Evolutionary conservation across 2,797 vertebrate genomes (phyloP).

Genomic region (Hippocampus kuda): DNA sequence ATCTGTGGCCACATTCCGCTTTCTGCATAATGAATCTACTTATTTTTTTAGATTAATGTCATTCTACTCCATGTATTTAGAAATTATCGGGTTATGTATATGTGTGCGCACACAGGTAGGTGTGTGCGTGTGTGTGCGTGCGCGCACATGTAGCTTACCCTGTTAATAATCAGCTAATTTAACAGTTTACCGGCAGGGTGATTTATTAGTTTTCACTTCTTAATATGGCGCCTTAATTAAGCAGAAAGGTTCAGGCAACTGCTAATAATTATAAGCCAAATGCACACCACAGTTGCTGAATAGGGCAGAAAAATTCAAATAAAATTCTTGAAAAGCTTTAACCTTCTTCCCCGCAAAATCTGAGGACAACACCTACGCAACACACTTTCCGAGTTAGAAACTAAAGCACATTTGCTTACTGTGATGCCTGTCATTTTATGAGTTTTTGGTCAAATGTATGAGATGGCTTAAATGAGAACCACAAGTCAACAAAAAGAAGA

Average conservation of each 20-base stretch:
- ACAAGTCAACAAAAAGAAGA: background rate
- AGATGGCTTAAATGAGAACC: background rate
- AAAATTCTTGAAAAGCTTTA: slow-evolving; percentile 21
- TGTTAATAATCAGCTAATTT: slow-evolving; percentile 1
- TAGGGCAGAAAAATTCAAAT: slow-evolving; percentile 19
- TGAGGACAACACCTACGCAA: slow-evolving; percentile 10
- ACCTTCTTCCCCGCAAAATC: slow-evolving; percentile 12
- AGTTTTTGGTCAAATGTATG: background rate
- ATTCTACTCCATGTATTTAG: background rate
- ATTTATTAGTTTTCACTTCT: slow-evolving; percentile 24
- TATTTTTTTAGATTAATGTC: background rate
- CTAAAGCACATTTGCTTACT: background rate
- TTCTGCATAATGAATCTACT: background rate
- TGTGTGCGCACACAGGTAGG: background rate
- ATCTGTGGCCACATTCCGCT: background rate
- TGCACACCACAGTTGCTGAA: slow-evolving; percentile 29
- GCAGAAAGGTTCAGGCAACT: slow-evolving; percentile 17
- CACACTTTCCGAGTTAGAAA: slow-evolving; percentile 21
- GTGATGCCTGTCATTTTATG: background rate
- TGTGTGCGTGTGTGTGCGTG: background rate
- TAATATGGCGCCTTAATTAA: slow-evolving; percentile 25
- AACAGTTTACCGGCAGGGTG: slow-evolving; percentile 16
- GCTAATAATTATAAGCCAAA: slow-evolving; percentile 15
- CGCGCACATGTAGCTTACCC: background rate
- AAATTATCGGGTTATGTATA: too few species aligned